These are phyloP conservation scores for Drosophila greeni DNA, from an alignment of 2,888 invertebrate species.

Conservation along the genomic window DNA sequence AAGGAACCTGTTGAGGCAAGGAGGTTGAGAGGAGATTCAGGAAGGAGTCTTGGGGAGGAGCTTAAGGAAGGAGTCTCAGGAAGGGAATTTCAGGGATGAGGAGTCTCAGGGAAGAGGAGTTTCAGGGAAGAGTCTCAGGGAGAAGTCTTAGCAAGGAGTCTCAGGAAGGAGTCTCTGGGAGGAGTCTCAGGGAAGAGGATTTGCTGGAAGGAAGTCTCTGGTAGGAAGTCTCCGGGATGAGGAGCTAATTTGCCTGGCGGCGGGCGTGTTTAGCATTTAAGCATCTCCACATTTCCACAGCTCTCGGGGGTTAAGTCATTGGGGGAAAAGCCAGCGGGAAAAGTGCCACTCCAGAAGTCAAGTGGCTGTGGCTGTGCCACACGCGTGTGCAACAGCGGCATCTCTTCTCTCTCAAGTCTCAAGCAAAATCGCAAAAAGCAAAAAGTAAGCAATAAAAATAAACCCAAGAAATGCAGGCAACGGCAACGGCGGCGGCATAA, in stretches of 20 bases:
- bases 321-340: constrained; percentile 32
- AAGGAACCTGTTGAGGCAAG: constrained; percentile 25
- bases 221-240: too few species aligned
- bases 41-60: too few species aligned
- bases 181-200: too few species aligned
- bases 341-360: constrained; percentile 73
- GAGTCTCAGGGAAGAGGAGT: too few species aligned
- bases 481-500: constrained; percentile 15
- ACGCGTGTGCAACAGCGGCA: constrained; percentile 42
- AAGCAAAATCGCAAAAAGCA: constrained; percentile 27
- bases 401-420: constrained; percentile 39
- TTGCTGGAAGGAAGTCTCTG: too few species aligned
- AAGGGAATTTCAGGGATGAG: too few species aligned
- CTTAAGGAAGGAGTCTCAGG: too few species aligned
- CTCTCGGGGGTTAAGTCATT: constrained; percentile 1
- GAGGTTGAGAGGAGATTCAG: not conserved
- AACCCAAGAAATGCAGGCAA: constrained; percentile 22
- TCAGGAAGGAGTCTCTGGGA: too few species aligned
- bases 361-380: constrained; percentile 64
- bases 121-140: too few species aligned
- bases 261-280: constrained; percentile 38
- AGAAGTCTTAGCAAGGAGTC: too few species aligned
- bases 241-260: constrained; percentile 31
- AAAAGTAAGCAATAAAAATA: constrained; percentile 21
- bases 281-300: constrained; percentile 7